Base-by-base conservation (phyloP, 2,888 invertebrate genomes). In the Dorcus hopei region DNA sequence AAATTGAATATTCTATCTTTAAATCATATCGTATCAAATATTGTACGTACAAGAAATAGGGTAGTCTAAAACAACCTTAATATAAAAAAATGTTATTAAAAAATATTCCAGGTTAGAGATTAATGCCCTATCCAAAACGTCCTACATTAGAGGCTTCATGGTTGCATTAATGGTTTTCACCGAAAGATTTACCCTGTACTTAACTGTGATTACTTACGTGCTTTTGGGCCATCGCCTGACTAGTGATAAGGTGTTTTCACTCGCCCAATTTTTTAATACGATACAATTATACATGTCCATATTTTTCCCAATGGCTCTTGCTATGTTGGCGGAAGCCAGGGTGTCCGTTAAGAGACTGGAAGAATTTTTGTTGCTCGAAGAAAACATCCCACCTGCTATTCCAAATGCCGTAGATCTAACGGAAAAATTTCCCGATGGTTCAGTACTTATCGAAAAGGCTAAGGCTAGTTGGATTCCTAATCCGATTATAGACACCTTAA, bases 161-260 rank as follows among this genome's bases (percentile, higher is more conserved):
- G 79, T 84, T 38, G 86, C 87, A 0, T 72, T 85, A 63, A 77
- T 85, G 73, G 89, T 95, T 49, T 94, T 93, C 74, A 91, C 94
- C 0, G 91, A 93, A 72, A 87, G 95, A 63, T 84, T 93, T 50
- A 90, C 94, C 2, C 81, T 95, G 8, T 93, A 90, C 73, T 85
- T 91, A 61, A 92, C 93, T 2, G 83, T 96, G 54, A 81, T 92
- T 49, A 84, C 89, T 1, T 93, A 88, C 72, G 88, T 90, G 9
- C 79, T 93, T 2, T 78, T 87, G 66, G 91, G 89, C 11, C 71
- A 81, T 57, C 63, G 60, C n/a, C 71, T 82, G 63, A 78, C 79
- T 7, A 83, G 87, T 0, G 87, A 87, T 56, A 83, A 87, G 70
- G 88, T 89, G 0, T 91, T 91, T 76, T 87, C 91, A 0, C 81